A percentile compares a stretch with the other conserved stretches of the same genome.
phyloP scores from a whole-genome alignment of 2,888 invertebrate species.

The Phyllotreta striolata region DNA sequence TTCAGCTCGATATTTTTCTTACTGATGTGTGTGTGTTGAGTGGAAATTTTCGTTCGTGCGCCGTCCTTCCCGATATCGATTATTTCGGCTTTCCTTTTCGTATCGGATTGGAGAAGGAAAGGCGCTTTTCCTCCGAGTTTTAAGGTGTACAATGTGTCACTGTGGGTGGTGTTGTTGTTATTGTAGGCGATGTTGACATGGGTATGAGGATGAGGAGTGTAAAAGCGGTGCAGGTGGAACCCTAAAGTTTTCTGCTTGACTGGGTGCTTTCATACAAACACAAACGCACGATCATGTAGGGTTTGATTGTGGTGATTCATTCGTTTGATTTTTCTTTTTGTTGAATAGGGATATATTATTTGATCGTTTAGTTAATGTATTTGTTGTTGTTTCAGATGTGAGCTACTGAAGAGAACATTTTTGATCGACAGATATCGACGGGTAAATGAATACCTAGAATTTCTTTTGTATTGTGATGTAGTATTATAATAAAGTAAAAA shows the following conservation, averaged over 20 bases:
- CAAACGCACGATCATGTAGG: neutral
- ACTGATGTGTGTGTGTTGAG: slow-evolving; percentile 3
- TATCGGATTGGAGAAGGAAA: neutral
- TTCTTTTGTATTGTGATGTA: no score
- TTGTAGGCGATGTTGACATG: neutral
- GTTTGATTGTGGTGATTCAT: neutral
- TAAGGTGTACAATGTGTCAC: slow-evolving; percentile 13
- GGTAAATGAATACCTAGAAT: no score
- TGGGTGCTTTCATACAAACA: slow-evolving; percentile 24
- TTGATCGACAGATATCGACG: no score
- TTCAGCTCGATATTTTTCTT: slow-evolving; percentile 25
- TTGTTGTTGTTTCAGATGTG: no score
- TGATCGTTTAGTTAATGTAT: no score
- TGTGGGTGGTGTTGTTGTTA: slow-evolving; percentile 4
- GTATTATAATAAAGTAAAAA: no score
- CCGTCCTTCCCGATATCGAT: slow-evolving; percentile 55
- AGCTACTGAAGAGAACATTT: no score
- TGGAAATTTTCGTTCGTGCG: slow-evolving; percentile 23
- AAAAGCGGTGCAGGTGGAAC: slow-evolving; percentile 14
- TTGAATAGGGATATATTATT: no score
- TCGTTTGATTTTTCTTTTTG: no score
- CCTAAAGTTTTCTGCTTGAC: slow-evolving; percentile 15
- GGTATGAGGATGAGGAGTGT: neutral
- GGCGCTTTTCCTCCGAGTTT: slow-evolving; percentile 3
- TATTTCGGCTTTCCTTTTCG: slow-evolving; percentile 43